phyloP scores from a whole-genome alignment of 2,888 invertebrate genomes.

The Diarsia mendica region DNA sequence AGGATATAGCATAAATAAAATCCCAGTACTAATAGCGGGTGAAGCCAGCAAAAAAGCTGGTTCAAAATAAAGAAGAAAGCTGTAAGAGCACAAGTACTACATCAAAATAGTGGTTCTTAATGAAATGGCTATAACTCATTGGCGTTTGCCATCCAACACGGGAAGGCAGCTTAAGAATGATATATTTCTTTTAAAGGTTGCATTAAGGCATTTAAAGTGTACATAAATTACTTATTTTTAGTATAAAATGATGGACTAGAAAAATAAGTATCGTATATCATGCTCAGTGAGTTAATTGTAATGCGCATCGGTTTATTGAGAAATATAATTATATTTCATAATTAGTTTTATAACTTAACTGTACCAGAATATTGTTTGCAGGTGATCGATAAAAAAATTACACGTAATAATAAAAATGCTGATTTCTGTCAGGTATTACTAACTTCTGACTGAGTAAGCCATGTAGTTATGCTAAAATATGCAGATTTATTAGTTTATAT shows the following conservation, averaged over 20 bases:
- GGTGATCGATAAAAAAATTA: neutral
- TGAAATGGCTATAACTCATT: conserved; percentile 36
- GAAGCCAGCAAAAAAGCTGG: neutral
- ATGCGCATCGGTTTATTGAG: conserved; percentile 33
- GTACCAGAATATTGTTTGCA: neutral
- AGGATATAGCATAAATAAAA: neutral
- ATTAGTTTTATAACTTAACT: conserved; percentile 30
- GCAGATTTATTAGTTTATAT: neutral
- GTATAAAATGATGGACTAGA: conserved; percentile 48
- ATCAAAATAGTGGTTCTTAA: conserved; percentile 27
- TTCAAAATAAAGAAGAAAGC: neutral
- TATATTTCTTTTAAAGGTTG: conserved; percentile 50
- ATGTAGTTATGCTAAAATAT: neutral
- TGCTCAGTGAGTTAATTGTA: conserved; percentile 31
- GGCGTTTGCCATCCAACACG: conserved; percentile 38
- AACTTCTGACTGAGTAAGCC: no score
- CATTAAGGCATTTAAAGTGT: conserved; percentile 46
- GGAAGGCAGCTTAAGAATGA: conserved; percentile 49
- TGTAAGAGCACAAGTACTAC: neutral
- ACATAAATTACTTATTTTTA: conserved; percentile 54
- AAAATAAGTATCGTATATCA: conserved; percentile 41
- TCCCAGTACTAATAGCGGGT: neutral
- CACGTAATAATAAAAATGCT: neutral
- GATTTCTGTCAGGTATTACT: neutral
- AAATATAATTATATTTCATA: conserved; percentile 23